Base-by-base conservation (phyloP, 37 sponge, comb jelly and placozoan genomes). In the Mnemiopsis leidyi region DNA sequence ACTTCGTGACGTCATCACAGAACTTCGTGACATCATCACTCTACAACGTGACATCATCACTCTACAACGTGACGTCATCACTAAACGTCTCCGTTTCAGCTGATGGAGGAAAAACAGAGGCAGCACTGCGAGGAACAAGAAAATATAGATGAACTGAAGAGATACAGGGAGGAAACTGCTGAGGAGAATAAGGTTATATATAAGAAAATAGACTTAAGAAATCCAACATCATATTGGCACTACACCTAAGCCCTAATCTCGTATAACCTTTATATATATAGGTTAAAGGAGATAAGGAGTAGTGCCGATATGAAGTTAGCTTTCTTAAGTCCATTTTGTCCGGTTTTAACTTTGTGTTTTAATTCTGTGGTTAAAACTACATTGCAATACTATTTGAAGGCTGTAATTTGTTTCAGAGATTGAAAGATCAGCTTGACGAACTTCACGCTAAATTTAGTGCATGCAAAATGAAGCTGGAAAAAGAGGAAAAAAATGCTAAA, bases 371-470 rank as follows among this genome's bases (percentile, higher is more conserved):
- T 67, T 67, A 13, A 67, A 13, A 13, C 68, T 67, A 67, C 13
- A n/a, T n/a, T n/a, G n/a, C n/a, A n/a, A n/a, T n/a, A n/a, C n/a
- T n/a, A n/a, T n/a, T n/a, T n/a, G n/a, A n/a, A 13, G 13, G 68
- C n/a, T n/a, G n/a, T n/a, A n/a, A n/a, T n/a, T n/a, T n/a, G n/a
- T n/a, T n/a, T n/a, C 20, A 82, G 38, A 31, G 38, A 3, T 30
- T 82, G 7, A 31, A 23, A 30, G 82, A 82, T 34, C 82, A 82
- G 38, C 32, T 82, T 34, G 82, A 82, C 38, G 82, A 82, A 30
- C 37, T 36, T 3, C 82, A 82, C 9, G 82, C 38, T 18, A 82
- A 82, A 36, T 34, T 36, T 34, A 34, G 82, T 36, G 82, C 82
- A 36, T 82, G 82, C 32, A 82, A 34, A 36, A 18, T 34, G 35